Percentiles rank a stretch among this genome's conserved stretches.
These are phyloP conservation scores for Danaus melanippus DNA, from an alignment of 1,140 invertebrate genomes.

Conservation along the genomic window DNA sequence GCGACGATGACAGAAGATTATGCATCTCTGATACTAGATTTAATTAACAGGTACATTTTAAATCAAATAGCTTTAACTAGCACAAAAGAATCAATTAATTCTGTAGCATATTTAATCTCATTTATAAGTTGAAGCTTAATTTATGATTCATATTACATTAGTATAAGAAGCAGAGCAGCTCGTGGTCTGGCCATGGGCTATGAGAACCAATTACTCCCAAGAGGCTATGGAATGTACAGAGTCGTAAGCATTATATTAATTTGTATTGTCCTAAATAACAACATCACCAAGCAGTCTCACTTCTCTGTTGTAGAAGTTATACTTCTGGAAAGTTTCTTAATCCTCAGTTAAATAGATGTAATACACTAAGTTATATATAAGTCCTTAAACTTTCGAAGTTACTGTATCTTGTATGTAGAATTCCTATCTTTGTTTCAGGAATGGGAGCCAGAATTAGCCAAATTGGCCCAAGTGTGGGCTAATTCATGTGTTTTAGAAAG, in stretches of 20 bases:
- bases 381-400: too few relatives aligned
- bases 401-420: neutral
- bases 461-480: slow-evolving; percentile 48
- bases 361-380: too few relatives aligned
- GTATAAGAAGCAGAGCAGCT: slow-evolving; percentile 34
- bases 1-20: slow-evolving; percentile 23
- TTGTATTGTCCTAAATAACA: neutral
- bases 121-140: neutral
- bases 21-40: slow-evolving; percentile 24
- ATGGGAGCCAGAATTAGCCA: slow-evolving; percentile 49
- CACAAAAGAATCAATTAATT: too few relatives aligned
- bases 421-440: slow-evolving; percentile 26
- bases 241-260: slow-evolving; percentile 27
- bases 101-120: too few relatives aligned
- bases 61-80: neutral
- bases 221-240: slow-evolving; percentile 37
- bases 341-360: too few relatives aligned
- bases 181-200: slow-evolving; percentile 31
- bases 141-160: slow-evolving; percentile 15
- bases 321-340: too few relatives aligned
- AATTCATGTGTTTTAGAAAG: slow-evolving; percentile 35
- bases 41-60: slow-evolving; percentile 31
- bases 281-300: too few relatives aligned
- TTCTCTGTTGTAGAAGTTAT: too few relatives aligned
- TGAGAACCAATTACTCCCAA: slow-evolving; percentile 23